phyloP scores from a whole-genome alignment of 2,797 vertebrate genomes.

The Eospalax fontanierii region DNA sequence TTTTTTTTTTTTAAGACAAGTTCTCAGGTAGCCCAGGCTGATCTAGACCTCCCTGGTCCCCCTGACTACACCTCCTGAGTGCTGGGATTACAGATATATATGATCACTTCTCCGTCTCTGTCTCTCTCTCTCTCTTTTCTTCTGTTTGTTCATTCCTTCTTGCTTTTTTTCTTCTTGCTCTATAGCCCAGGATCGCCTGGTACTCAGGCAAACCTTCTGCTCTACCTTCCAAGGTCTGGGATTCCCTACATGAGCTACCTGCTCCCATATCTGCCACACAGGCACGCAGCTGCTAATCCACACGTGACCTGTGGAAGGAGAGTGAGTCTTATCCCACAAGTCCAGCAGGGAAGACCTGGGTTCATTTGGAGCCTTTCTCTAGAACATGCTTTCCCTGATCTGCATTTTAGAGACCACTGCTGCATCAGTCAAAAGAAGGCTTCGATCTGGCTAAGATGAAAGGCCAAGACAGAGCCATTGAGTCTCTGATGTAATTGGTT shows the following conservation, averaged over 20 bases:
- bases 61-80: not conserved
- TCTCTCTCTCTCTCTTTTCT: not conserved
- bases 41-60: too few species aligned
- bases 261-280: not conserved
- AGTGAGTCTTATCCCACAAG: not conserved
- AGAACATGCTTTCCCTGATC: not conserved
- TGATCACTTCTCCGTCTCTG: not conserved
- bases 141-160: not conserved
- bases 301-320: not conserved
- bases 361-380: not conserved
- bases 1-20: not conserved
- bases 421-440: constrained; percentile 55
- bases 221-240: not conserved
- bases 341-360: not conserved
- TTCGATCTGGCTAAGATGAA: constrained; percentile 68
- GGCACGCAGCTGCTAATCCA: not conserved
- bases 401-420: constrained; percentile 41
- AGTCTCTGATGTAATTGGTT: constrained; percentile 62
- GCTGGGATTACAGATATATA: not conserved
- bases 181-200: not conserved
- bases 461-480: constrained; percentile 34
- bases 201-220: not conserved
- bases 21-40: not conserved
- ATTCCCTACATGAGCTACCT: not conserved
- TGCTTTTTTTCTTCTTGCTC: not conserved